phyloP scores from a whole-genome alignment of 2,888 invertebrate species.

The Malacosoma neustria region DNA sequence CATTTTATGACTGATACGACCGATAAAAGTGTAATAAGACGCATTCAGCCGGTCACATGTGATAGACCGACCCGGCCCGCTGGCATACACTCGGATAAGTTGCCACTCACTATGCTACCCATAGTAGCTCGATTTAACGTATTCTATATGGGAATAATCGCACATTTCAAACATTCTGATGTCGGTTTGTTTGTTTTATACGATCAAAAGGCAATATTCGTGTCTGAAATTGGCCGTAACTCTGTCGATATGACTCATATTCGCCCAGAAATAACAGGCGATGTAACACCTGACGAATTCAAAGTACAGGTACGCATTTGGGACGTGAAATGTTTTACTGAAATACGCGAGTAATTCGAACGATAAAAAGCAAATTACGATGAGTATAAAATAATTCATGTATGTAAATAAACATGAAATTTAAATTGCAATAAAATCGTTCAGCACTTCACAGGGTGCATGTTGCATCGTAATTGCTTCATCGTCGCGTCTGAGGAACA shows the following conservation, averaged over 20 bases:
- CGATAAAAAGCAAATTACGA: conserved; percentile 16
- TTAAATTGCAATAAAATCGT: conserved; percentile 33
- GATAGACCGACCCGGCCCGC: conserved; percentile 55
- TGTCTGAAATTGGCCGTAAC: conserved; percentile 15
- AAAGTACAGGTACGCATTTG: neutral
- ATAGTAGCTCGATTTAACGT: conserved; percentile 46
- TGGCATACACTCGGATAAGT: conserved; percentile 49
- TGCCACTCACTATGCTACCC: conserved; percentile 48
- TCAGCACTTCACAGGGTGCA: conserved; percentile 28
- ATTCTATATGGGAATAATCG: conserved; percentile 47
- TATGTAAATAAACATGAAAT: conserved; percentile 32
- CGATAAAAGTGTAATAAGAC: conserved; percentile 73
- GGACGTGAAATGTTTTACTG: neutral
- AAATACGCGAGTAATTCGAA: conserved; percentile 4
- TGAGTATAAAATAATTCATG: conserved; percentile 24
- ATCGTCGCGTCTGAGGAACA: conserved; percentile 35
- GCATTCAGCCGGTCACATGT: conserved; percentile 64
- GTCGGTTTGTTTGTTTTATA: conserved; percentile 41
- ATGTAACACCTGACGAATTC: neutral
- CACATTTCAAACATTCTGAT: conserved; percentile 38
- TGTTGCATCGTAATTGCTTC: conserved; percentile 47
- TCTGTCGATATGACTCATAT: neutral
- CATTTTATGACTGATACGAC: conserved; percentile 74
- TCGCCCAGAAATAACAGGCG: neutral
- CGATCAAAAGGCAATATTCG: conserved; percentile 26